A percentile compares a stretch with the other conserved stretches of the same genome.
Evolutionary conservation across 2,113 vertebrate genomes (phyloP).

Genomic region (Trogon surrucura): DNA sequence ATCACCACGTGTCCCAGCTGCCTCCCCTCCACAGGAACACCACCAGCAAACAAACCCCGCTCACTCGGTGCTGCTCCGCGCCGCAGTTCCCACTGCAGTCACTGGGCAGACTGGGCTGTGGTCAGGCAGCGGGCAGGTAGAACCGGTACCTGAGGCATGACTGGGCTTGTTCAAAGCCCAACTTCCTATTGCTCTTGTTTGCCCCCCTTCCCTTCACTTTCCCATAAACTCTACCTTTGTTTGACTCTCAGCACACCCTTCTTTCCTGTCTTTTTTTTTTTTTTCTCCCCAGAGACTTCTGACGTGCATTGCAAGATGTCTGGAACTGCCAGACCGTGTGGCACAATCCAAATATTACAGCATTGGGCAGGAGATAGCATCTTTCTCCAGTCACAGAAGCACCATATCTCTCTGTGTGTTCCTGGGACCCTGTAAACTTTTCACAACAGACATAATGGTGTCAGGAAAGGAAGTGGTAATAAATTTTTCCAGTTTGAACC

Average conservation of each 20-base stretch:
- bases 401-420: neutral
- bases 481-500: neutral
- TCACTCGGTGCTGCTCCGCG: neutral
- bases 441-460: neutral
- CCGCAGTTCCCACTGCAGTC: conserved; percentile 37
- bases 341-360: neutral
- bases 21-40: neutral
- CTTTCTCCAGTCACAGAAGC: neutral
- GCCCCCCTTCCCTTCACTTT: conserved; percentile 20
- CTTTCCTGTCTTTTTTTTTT: neutral
- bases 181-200: conserved; percentile 53
- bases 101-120: conserved; percentile 43
- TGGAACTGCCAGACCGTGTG: neutral
- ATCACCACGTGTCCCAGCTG: rapidly evolving
- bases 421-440: neutral
- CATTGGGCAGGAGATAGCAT: neutral
- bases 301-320: neutral
- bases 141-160: conserved; percentile 45
- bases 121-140: conserved; percentile 43
- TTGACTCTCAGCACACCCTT: conserved; percentile 51
- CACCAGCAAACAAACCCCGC: neutral
- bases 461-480: neutral
- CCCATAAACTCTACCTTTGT: conserved; percentile 61
- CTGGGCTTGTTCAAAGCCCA: conserved; percentile 43
- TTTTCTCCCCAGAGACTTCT: neutral